Percentiles rank a stretch among this genome's conserved stretches.
Evolutionary conservation across 2,113 vertebrate genomes (phyloP).

Genomic region (Menidia beryllina): DNA sequence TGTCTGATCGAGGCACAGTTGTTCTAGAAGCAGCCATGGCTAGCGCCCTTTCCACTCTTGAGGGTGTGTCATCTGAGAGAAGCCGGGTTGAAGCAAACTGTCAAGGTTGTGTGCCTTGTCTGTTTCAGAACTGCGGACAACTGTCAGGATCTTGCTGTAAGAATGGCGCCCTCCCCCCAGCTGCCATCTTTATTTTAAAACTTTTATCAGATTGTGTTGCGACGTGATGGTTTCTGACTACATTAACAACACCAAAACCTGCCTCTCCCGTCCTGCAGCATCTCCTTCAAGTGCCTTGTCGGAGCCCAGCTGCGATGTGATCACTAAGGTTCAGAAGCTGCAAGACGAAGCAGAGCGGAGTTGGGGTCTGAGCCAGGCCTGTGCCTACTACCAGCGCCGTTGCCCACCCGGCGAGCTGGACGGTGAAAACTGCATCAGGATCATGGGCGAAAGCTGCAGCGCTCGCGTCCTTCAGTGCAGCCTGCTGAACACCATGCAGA

Average conservation of each 20-base stretch:
- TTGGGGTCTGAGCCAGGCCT: slow-evolving; percentile 87
- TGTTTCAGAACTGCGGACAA: slow-evolving; percentile 87
- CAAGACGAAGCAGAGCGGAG: slow-evolving; percentile 82
- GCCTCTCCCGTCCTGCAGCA: slow-evolving; percentile 49
- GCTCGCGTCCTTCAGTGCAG: slow-evolving; percentile 84
- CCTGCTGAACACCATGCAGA: slow-evolving; percentile 83
- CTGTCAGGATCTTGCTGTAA: slow-evolving; percentile 79
- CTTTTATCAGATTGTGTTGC: background rate
- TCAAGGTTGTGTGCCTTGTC: slow-evolving; percentile 82
- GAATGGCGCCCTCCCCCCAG: background rate
- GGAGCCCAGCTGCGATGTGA: slow-evolving; percentile 85
- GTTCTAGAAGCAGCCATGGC: slow-evolving; percentile 87
- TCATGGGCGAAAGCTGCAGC: slow-evolving; percentile 85
- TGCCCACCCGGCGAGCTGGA: slow-evolving; percentile 73
- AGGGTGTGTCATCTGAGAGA: slow-evolving; percentile 78
- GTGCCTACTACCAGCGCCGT: slow-evolving; percentile 85
- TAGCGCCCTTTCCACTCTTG: slow-evolving; percentile 84
- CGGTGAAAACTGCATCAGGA: slow-evolving; percentile 78
- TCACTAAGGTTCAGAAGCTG: slow-evolving; percentile 81
- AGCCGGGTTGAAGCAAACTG: slow-evolving; percentile 77
- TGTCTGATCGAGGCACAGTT: slow-evolving; percentile 88
- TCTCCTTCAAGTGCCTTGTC: slow-evolving; percentile 45
- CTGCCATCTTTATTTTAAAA: background rate
- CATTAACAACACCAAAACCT: background rate
- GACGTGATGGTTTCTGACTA: background rate